Base-by-base conservation (phyloP, 1,140 invertebrate species). In the Chironomus tepperi region DNA sequence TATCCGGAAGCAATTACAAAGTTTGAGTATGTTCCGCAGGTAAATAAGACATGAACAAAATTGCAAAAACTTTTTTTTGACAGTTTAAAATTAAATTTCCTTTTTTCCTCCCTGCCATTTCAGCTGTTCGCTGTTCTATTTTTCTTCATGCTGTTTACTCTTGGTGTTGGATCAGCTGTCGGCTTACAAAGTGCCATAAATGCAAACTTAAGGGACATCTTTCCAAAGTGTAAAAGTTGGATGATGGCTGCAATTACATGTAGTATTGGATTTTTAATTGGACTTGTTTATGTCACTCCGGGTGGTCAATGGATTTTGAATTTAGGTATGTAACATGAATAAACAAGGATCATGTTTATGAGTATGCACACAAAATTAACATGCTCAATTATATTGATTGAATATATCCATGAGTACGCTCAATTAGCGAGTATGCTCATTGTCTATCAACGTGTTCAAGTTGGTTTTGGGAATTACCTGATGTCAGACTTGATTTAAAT, bases 71-170 rank as follows among this genome's bases (percentile, higher is more conserved):
- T 73, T 72, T 9, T 74, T 18, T n/a, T n/a, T 74, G 74, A 76
- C 72, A 65, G 24, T 73, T 78, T 74, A 73, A 21, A 76, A 75
- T 75, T 75, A 76, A 77, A 76, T 73, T 19, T 10, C 77, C 81
- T 0, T 77, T 81, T 75, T 78, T 82, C 19, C 87, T 85, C 64
- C 80, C n/a, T n/a, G n/a, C n/a, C n/a, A n/a, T 89, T 76, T 34
- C 87, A 92, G 84, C 77, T 95, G 10, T 97, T 96, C 84, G 86
- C 95, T 0, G 88, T 94, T 0, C 82, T 96, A 0, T 97, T 97
- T 84, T 97, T 97, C 84, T 81, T 95, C n/a, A 94, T 95, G 92
- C 85, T 95, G 79, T 91, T 92, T 73, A 89, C 92, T 0, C 81
- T 95, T 73, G 93, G 92, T 2, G 83, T 91, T 12, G 93, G 93